Evolutionary conservation across 2,113 vertebrate species (phyloP), one percentile per base, ranked within the genome.

Genomic region (Bothrops jararaca): DNA sequence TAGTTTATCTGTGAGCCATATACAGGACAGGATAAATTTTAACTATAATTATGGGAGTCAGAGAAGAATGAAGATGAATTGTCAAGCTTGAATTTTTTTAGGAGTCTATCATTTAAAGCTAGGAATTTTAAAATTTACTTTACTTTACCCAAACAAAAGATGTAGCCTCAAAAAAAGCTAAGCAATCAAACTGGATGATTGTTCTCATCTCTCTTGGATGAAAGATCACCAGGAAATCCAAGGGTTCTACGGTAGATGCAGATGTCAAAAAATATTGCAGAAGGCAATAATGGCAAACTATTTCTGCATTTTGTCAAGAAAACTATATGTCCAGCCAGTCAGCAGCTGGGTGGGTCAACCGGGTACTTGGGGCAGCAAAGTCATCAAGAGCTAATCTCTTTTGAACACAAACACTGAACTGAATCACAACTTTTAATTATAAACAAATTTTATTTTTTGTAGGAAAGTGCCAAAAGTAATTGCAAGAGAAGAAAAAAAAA

Each of bases 361-460:
- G n/a, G n/a, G n/a, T n/a, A n/a, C n/a, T n/a, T n/a, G n/a, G n/a
- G n/a, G n/a, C n/a, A n/a, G n/a, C n/a, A n/a, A n/a, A n/a, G n/a
- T 80, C 34, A 39, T 20, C 34, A 29, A 50, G 13, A 29, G 86
- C 48, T 87, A 48, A 89, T 57, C 9, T 60, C 18, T n/a, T 80
- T n/a, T 22, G 22, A 74, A 80, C 42, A 39, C 3, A 52, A 91
- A 91, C n/a, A 89, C 4, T 60, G 26, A 60, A 87, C 1, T 26
- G 13, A 74, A 88, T 22, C 18, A 34, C 23, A 89, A 42, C 5
- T 80, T 74, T 56, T 74, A 50, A 86, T 60, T 34, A 39, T 69
- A 80, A 92, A 89, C 18, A 89, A 54, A 1, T 34, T 92, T 92
- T 89, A 80, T 57, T 92, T 89, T 24, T 85, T 24, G 53, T 80